Evolutionary conservation across 1,140 invertebrate genomes (phyloP).

Genomic region (Solen grandis): DNA sequence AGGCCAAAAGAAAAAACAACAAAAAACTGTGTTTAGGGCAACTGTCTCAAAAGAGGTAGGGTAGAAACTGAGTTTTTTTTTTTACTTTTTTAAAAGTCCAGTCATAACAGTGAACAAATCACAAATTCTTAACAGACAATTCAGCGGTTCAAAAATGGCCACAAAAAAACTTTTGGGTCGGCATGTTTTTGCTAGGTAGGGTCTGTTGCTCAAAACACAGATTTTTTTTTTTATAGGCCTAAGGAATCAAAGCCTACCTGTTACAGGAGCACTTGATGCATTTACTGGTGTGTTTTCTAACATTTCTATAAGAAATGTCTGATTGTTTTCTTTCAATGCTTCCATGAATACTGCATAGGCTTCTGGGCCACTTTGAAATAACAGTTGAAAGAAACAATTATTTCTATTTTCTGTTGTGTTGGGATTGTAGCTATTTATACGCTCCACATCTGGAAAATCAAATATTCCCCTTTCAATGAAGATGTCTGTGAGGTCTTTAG

Average conservation of each 20-base stretch:
- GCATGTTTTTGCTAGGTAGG: no score
- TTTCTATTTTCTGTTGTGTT: slow-evolving; percentile 47
- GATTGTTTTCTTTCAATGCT: slow-evolving; percentile 1
- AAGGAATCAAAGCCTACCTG: background rate
- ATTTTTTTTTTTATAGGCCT: no score
- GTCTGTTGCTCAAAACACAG: no score
- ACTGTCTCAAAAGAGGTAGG: no score
- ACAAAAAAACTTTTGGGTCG: background rate
- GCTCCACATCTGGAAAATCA: slow-evolving; percentile 45
- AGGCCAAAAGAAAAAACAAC: no score
- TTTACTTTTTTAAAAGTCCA: no score
- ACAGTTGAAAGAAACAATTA: slow-evolving; percentile 20
- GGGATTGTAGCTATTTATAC: slow-evolving; percentile 48
- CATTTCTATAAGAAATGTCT: slow-evolving; percentile 30
- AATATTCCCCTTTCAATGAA: slow-evolving; percentile 46
- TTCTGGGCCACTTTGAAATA: slow-evolving; percentile 23
- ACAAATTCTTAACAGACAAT: background rate
- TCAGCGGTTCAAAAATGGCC: background rate
- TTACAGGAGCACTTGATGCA: background rate
- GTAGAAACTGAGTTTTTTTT: background rate
- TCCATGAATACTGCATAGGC: slow-evolving; percentile 48
- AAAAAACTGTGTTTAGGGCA: no score
- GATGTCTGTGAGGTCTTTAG: slow-evolving; percentile 39
- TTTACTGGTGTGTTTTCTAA: slow-evolving; percentile 37
- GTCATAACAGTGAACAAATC: background rate